Conservation (phyloP, 2,113 vertebrate species). For the Murina feae region DNA sequence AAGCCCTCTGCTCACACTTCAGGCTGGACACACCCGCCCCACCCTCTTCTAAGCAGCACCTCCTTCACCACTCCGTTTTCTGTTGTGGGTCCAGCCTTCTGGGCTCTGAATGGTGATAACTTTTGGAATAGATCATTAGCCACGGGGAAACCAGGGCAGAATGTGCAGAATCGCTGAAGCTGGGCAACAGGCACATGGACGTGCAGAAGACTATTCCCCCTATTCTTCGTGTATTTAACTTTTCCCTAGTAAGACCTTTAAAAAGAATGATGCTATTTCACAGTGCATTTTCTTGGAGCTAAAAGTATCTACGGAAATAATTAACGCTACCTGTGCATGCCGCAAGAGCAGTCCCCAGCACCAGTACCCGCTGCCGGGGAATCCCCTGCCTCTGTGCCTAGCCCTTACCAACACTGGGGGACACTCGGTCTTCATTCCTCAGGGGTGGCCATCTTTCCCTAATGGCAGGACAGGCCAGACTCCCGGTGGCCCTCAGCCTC, state of each 20-base stretch:
- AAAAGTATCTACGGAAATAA: not conserved
- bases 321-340: rapidly evolving
- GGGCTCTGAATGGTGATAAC: not conserved
- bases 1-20: not conserved
- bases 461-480: not conserved
- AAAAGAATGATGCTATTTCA: not conserved
- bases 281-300: not conserved
- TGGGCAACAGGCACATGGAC: not conserved
- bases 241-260: not conserved
- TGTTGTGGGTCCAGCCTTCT: not conserved
- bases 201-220: not conserved
- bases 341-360: not conserved
- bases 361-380: not conserved
- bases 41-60: not conserved
- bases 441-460: not conserved
- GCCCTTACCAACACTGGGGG: not conserved
- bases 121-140: not conserved
- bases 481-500: not conserved
- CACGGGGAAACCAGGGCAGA: rapidly evolving
- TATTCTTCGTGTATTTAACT: not conserved
- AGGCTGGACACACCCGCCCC: not conserved
- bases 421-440: not conserved
- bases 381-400: not conserved
- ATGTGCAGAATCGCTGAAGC: not conserved
- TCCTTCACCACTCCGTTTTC: not conserved